Evolutionary conservation across 2,888 invertebrate species (phyloP).

Genomic region (Gibbula magus): DNA sequence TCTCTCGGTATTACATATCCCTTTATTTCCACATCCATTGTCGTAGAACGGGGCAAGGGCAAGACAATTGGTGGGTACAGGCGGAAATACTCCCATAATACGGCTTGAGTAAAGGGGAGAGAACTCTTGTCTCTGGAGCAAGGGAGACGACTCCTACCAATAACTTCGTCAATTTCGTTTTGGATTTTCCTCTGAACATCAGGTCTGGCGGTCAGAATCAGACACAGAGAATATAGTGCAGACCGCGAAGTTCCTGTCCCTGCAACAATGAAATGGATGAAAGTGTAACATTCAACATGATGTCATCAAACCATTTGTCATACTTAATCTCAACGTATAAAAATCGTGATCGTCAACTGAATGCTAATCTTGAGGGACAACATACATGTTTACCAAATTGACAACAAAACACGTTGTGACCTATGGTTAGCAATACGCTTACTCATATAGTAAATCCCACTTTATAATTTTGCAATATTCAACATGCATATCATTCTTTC

Average conservation of each 20-base stretch:
- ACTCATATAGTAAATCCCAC: no score
- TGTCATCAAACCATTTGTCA: no score
- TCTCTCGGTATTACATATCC: not conserved
- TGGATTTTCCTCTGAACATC: not conserved
- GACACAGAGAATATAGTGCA: not conserved
- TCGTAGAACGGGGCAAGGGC: not conserved
- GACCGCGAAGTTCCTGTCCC: not conserved
- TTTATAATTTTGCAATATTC: no score
- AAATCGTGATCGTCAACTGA: no score
- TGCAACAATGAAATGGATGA: no score
- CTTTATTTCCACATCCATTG: not conserved
- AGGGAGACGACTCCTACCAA: not conserved
- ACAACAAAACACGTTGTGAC: no score
- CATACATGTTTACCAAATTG: no score
- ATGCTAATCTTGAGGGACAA: no score
- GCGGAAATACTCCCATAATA: not conserved
- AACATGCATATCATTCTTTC: no score
- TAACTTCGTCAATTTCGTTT: not conserved
- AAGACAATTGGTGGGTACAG: not conserved
- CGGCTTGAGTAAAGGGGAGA: not conserved
- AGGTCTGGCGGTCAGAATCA: not conserved
- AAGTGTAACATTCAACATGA: no score
- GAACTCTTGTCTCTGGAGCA: not conserved
- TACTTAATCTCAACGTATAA: no score
- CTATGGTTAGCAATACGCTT: no score